These are phyloP conservation scores for Ctenicera cuprea DNA, from an alignment of 2,888 invertebrate genomes.

Conservation along the genomic window DNA sequence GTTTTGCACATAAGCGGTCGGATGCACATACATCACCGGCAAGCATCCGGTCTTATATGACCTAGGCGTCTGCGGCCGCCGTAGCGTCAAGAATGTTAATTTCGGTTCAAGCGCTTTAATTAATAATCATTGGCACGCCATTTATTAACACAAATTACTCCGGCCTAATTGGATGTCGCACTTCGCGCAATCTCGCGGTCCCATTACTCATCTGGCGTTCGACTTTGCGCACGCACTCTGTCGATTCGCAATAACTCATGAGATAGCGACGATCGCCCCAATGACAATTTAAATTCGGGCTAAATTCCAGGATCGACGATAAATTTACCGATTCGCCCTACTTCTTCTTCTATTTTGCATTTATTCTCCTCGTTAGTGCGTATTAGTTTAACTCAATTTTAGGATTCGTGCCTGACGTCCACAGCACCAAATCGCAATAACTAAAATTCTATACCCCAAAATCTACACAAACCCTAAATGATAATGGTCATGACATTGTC, in stretches of 20 bases:
- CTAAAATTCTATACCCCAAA: too few species aligned
- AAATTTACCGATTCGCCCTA: constrained; percentile 52
- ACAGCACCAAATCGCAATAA: constrained; percentile 4
- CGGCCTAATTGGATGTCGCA: constrained; percentile 68
- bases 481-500: too few species aligned
- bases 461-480: too few species aligned
- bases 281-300: constrained; percentile 58
- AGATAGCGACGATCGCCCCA: constrained; percentile 59
- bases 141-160: constrained; percentile 69
- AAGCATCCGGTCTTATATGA: constrained; percentile 49
- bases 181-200: constrained; percentile 64
- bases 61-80: constrained; percentile 50
- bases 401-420: constrained; percentile 8
- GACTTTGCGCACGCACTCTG: constrained; percentile 61
- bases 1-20: constrained; percentile 45
- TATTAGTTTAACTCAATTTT: constrained; percentile 35
- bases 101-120: constrained; percentile 66
- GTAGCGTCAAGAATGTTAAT: constrained; percentile 64
- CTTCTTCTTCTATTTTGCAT: constrained; percentile 37
- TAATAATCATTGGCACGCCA: constrained; percentile 71
- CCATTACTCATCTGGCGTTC: constrained; percentile 64
- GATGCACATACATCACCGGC: constrained; percentile 46
- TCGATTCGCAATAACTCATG: constrained; percentile 63
- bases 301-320: constrained; percentile 51
- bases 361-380: constrained; percentile 31